Base-by-base conservation (phyloP, 1,140 invertebrate species). In the Drosophila seguyi region DNA sequence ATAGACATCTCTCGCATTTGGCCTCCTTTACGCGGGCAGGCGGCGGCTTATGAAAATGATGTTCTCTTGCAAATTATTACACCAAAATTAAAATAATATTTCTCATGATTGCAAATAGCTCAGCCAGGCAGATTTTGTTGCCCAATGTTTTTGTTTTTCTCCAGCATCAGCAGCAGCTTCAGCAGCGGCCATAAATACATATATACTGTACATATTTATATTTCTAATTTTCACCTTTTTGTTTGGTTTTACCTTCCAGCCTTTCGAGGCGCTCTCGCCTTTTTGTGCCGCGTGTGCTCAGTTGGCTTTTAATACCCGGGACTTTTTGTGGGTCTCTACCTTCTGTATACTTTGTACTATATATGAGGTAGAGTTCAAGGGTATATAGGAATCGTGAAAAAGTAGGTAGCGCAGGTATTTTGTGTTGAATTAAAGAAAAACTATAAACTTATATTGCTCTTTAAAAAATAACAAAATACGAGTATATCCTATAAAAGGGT, bases 61-160 rank as follows among this genome's bases (percentile, higher is more conserved):
- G 85, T 85, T 81, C 82, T 71, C 65, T 58, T 60, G 81, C 55
- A 81, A 84, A 80, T 84, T 84, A 84, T 84, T 65, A 79, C 76
- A 67, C 47, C 48, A 60, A 85, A 88, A 90, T 88, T 88, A 90
- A 88, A 88, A 85, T 90, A 88, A 88, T 90, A 90, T 88, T 88
- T 81, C 56, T 75, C 68, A 85, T 90, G 78, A 88, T 88, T 83
- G 78, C 77, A 84, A 86, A 87, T 88, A 85, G 85, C 84, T 75
- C 65, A 88, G 73, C 61, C 65, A 67, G 73, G 79, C 80, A 66
- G 45, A 75, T 81, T 78, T 63, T 14, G 31, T 60, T 38, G 34
- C 18, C 18, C 45, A 38, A 39, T 53, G 20, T 44, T 59, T 79
- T 63, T 56, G 36, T 60, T 81, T 81, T 52, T 55, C 20, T n/a